Conservation (phyloP, 2,797 vertebrate species). For the Poecilia wingei region DNA sequence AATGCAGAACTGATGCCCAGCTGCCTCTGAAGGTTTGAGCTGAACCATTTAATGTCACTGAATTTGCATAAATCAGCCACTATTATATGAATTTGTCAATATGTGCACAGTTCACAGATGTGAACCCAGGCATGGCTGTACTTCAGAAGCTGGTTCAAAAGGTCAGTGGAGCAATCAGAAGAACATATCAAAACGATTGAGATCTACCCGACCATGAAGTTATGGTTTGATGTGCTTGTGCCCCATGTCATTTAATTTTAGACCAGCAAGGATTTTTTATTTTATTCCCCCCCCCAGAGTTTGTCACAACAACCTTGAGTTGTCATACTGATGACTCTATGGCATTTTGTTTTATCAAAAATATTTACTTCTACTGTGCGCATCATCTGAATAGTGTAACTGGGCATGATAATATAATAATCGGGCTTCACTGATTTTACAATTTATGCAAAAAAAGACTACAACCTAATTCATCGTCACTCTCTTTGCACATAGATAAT, state of each 20-base stretch:
- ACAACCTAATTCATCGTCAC: not conserved
- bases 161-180: constrained; percentile 4
- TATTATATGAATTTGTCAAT: not conserved
- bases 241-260: constrained; percentile 10
- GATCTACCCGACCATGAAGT: not conserved
- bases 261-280: not conserved
- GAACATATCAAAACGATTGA: constrained; percentile 1
- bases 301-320: not conserved
- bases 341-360: not conserved
- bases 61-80: not conserved
- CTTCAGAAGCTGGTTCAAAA: not conserved
- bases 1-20: not conserved
- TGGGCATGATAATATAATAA: not conserved
- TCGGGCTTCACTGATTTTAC: not conserved
- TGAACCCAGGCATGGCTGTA: not conserved
- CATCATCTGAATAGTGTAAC: not conserved
- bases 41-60: constrained; percentile 12
- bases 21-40: not conserved
- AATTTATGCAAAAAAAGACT: not conserved
- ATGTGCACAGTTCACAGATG: not conserved
- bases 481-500: not conserved
- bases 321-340: not conserved
- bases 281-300: not conserved
- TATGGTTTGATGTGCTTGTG: constrained; percentile 1
- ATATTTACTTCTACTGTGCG: not conserved